Evolutionary conservation across 2,888 invertebrate genomes (phyloP).

Genomic region (Drosophila macrothrix): DNA sequence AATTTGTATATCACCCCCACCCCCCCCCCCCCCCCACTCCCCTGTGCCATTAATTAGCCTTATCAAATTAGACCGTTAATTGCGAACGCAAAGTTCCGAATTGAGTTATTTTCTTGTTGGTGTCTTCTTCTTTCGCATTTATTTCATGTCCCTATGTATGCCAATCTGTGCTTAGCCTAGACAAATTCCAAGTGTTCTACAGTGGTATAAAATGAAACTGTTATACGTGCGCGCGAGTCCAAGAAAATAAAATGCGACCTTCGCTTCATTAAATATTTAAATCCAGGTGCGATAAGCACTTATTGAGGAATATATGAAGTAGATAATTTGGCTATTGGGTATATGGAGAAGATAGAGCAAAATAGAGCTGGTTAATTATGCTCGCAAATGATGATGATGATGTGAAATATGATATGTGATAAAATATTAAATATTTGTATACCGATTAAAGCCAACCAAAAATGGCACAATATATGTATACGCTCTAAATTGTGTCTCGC

Average conservation of each 20-base stretch:
- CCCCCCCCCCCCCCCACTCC: neutral
- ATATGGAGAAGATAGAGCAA: slow-evolving; percentile 9
- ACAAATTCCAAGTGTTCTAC: slow-evolving; percentile 24
- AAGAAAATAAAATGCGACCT: slow-evolving; percentile 29
- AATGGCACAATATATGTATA: slow-evolving; percentile 45
- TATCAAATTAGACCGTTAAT: slow-evolving; percentile 56
- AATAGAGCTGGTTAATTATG: slow-evolving; percentile 40
- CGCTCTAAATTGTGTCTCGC: slow-evolving; percentile 27
- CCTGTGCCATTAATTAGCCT: slow-evolving; percentile 55
- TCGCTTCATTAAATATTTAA: slow-evolving; percentile 71
- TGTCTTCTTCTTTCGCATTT: slow-evolving; percentile 21
- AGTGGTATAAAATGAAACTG: slow-evolving; percentile 19
- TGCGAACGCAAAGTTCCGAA: slow-evolving; percentile 55
- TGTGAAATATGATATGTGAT: slow-evolving; percentile 30
- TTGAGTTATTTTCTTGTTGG: slow-evolving; percentile 44
- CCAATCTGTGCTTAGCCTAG: slow-evolving; percentile 53
- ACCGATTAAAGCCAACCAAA: slow-evolving; percentile 32
- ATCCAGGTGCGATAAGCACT: slow-evolving; percentile 61
- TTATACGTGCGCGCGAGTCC: slow-evolving; percentile 25
- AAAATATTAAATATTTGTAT: neutral
- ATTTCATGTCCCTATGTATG: slow-evolving; percentile 29
- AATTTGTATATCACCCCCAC: slow-evolving; percentile 31
- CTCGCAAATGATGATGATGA: neutral
- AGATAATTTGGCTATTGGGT: slow-evolving; percentile 23
- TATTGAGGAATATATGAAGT: slow-evolving; percentile 31